Evolutionary conservation across 1,140 invertebrate genomes (phyloP), one percentile per base, ranked within the genome.

Genomic region (Drosophila orena): DNA sequence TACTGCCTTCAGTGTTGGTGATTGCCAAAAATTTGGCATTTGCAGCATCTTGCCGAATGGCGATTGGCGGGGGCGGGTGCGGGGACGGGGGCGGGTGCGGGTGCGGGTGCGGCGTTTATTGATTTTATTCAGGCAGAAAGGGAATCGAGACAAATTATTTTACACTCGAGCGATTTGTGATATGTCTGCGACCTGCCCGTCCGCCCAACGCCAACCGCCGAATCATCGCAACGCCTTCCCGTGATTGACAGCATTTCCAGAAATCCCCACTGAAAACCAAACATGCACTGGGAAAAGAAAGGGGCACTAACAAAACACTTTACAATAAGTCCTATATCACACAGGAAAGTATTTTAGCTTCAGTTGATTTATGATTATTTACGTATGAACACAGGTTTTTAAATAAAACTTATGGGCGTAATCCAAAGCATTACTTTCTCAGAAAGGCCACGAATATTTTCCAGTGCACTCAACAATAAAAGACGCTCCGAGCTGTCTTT

Each of bases 81-180:
- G n/a, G n/a, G n/a, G n/a, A n/a, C n/a, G n/a, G n/a, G n/a, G n/a
- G n/a, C n/a, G n/a, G n/a, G n/a, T n/a, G n/a, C n/a, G n/a, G 17
- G 17, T 0, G 17, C 17, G 35, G 49, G 46, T 47, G 34, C 53
- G 59, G 37, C 50, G 64, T 46, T 64, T 65, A 83, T 76, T 69
- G 84, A 88, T 83, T 88, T 70, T 60, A 61, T 77, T 83, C 44
- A 56, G 40, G 55, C 61, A 71, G 50, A 70, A 70, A 77, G 76
- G 77, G 76, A 78, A 78, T 68, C 84, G 84, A 88, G 79, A 80
- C 84, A 88, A 84, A 89, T 88, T 89, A 89, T 84, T 80, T 89
- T 72, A 84, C 79, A 88, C 79, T 75, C 61, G 57, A 89, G 44
- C 72, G 73, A 68, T 62, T 80, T 84, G 79, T 70, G 72, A 89